Evolutionary conservation across 2,888 invertebrate species (phyloP).

Genomic region (Nematopogon swammerdamellus): DNA sequence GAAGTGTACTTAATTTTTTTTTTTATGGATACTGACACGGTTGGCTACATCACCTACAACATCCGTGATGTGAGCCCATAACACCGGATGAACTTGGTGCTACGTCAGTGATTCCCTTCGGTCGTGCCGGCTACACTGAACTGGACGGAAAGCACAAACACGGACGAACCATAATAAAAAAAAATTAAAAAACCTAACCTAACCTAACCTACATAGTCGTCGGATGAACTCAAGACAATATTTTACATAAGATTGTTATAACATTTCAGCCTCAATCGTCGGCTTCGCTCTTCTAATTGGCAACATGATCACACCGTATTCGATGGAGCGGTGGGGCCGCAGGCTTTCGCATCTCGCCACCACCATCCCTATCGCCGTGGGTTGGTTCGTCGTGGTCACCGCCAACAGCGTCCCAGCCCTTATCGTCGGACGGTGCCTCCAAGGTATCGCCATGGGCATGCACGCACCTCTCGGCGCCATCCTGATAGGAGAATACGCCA

Average conservation of each 20-base stretch:
- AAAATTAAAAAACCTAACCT: too few species aligned
- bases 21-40: too few species aligned
- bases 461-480: slow-evolving; percentile 41
- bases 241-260: not conserved
- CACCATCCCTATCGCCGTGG: slow-evolving; percentile 40
- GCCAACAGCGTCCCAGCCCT: slow-evolving; percentile 29
- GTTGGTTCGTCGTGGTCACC: slow-evolving; percentile 49
- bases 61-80: too few species aligned
- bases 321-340: slow-evolving; percentile 54
- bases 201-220: too few species aligned
- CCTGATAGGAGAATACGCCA: slow-evolving; percentile 54
- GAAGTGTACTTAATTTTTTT: too few species aligned
- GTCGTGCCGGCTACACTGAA: too few species aligned
- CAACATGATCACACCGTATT: slow-evolving; percentile 25
- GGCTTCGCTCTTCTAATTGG: slow-evolving; percentile 29
- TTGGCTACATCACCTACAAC: too few species aligned
- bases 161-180: too few species aligned
- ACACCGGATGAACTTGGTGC: too few species aligned
- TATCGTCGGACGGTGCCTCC: slow-evolving; percentile 25
- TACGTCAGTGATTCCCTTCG: too few species aligned
- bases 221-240: too few species aligned
- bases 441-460: slow-evolving; percentile 50
- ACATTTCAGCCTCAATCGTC: slow-evolving; percentile 26
- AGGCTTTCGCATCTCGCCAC: slow-evolving; percentile 41
- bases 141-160: too few species aligned